Evolutionary conservation across 2,888 invertebrate species (phyloP).

Genomic region (Netelia inedita): DNA sequence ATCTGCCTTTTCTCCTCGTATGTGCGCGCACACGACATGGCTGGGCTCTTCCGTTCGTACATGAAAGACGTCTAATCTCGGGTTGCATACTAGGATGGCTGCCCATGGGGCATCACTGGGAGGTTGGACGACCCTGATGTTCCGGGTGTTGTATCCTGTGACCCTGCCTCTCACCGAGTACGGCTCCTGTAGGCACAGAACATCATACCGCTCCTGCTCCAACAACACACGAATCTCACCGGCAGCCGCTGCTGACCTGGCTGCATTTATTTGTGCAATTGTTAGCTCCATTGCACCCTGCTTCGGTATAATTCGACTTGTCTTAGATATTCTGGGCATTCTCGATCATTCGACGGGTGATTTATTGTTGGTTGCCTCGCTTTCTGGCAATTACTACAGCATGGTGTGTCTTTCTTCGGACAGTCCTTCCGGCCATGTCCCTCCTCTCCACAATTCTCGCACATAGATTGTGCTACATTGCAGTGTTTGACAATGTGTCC

Average conservation of each 20-base stretch:
- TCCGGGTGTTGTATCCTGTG: not conserved
- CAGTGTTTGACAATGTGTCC: slow-evolving; percentile 40
- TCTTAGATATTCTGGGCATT: too few species aligned
- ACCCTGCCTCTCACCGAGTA: slow-evolving; percentile 9
- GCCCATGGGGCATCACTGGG: not conserved
- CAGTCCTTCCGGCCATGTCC: slow-evolving; percentile 15
- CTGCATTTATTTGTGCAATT: too few species aligned
- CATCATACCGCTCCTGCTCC: not conserved
- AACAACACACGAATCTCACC: too few species aligned
- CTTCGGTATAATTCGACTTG: too few species aligned
- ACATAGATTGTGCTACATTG: not conserved
- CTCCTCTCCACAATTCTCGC: too few species aligned
- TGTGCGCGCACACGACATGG: too few species aligned
- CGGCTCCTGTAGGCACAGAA: slow-evolving; percentile 59
- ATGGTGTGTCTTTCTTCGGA: not conserved
- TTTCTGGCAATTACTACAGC: slow-evolving; percentile 1
- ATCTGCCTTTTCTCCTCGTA: not conserved
- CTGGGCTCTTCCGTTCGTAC: too few species aligned
- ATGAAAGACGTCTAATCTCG: too few species aligned
- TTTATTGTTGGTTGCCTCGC: not conserved
- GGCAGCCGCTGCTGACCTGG: too few species aligned
- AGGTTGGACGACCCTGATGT: not conserved
- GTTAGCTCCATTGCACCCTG: too few species aligned
- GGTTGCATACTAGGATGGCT: too few species aligned
- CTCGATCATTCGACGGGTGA: not conserved